Conservation (phyloP, 2,797 vertebrate genomes). For the Cichlasoma orientale region DNA sequence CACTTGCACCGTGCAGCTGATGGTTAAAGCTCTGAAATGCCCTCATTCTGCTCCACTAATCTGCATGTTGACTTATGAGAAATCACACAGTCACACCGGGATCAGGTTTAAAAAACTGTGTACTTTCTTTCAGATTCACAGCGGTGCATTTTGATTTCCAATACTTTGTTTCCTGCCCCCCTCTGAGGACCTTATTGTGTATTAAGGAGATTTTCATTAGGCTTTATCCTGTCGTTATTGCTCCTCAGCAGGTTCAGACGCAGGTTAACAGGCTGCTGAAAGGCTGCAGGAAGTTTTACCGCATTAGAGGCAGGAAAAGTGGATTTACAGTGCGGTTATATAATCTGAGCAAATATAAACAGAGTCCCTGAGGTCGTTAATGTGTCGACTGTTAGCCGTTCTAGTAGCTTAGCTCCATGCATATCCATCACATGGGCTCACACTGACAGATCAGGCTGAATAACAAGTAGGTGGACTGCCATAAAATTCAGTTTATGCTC, state of each 20-base stretch:
- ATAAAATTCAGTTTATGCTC: not conserved
- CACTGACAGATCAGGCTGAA: not conserved
- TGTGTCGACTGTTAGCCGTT: not conserved
- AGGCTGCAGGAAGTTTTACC: constrained; percentile 2
- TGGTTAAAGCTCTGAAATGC: not conserved
- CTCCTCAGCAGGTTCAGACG: constrained; percentile 21
- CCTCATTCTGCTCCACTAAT: constrained; percentile 18
- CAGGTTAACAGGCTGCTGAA: constrained; percentile 26
- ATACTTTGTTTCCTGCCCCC: not conserved
- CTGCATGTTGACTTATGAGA: constrained; percentile 36
- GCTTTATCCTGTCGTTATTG: constrained; percentile 1
- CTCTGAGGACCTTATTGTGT: constrained; percentile 4
- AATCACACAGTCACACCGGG: not conserved
- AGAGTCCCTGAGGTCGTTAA: not conserved
- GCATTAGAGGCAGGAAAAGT: not conserved
- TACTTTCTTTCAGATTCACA: not conserved
- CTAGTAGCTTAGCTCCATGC: not conserved
- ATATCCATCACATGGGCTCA: not conserved
- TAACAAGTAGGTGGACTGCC: not conserved
- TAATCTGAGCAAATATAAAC: not conserved
- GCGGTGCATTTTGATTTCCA: not conserved
- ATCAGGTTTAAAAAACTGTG: not conserved
- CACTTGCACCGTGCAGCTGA: not conserved
- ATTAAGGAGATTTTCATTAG: constrained; percentile 13
- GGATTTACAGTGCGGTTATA: constrained; percentile 1